These are phyloP conservation scores for Sus scrofa DNA, from an alignment of 2,113 vertebrate species.

Conservation along the genomic window T2T-Sscrofa CM000820.6:71734501-71735000, in stretches of 20 bases:
- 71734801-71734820: neutral
- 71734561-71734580: neutral
- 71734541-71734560: neutral
- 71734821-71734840: neutral
- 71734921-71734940: slow-evolving; percentile 57
- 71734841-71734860: slow-evolving; percentile 67
- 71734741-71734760: neutral
- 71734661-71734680: neutral
- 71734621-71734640: neutral
- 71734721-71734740: neutral
- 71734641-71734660: neutral
- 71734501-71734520: neutral
- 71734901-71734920: slow-evolving; percentile 62
- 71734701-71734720: neutral
- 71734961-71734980: neutral
- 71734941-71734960: neutral
- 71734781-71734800: neutral
- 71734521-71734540: neutral
- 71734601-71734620: neutral
- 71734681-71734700: neutral
- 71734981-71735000: neutral
- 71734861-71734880: slow-evolving; percentile 46
- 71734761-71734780: neutral
- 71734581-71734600: neutral
- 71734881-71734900: neutral